Conservation (phyloP, 1,140 invertebrate species). For the Cydia pomonella region DNA sequence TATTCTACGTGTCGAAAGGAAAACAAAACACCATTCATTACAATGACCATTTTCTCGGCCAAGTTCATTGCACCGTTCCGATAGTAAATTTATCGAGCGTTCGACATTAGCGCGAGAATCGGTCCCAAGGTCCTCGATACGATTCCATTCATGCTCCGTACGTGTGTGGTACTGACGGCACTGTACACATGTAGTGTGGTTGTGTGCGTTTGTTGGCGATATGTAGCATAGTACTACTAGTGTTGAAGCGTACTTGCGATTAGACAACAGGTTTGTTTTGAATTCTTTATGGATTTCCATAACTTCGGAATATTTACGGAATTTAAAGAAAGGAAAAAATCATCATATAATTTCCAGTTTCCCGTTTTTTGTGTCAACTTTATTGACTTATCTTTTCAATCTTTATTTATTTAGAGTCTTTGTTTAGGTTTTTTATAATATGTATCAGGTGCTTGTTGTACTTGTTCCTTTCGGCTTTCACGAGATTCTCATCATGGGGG, state of each 20-base stretch:
- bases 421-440: too few relatives aligned
- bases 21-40: constrained; percentile 21
- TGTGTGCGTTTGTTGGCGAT: constrained; percentile 16
- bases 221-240: neutral
- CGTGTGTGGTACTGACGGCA: neutral
- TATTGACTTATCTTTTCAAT: too few relatives aligned
- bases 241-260: neutral
- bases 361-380: too few relatives aligned
- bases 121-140: constrained; percentile 19
- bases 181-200: constrained; percentile 3
- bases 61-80: constrained; percentile 25
- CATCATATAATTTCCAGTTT: too few relatives aligned
- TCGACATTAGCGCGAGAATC: constrained; percentile 25
- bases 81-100: constrained; percentile 24
- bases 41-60: constrained; percentile 31
- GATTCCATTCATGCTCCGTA: constrained; percentile 19
- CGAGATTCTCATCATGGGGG: too few relatives aligned
- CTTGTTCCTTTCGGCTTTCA: too few relatives aligned
- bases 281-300: neutral
- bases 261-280: neutral
- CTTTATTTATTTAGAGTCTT: too few relatives aligned
- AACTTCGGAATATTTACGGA: neutral
- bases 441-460: too few relatives aligned
- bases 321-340: neutral
- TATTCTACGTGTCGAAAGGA: neutral